phyloP scores from a whole-genome alignment of 2,888 invertebrate genomes.

The Clepsis dumicolana region DNA sequence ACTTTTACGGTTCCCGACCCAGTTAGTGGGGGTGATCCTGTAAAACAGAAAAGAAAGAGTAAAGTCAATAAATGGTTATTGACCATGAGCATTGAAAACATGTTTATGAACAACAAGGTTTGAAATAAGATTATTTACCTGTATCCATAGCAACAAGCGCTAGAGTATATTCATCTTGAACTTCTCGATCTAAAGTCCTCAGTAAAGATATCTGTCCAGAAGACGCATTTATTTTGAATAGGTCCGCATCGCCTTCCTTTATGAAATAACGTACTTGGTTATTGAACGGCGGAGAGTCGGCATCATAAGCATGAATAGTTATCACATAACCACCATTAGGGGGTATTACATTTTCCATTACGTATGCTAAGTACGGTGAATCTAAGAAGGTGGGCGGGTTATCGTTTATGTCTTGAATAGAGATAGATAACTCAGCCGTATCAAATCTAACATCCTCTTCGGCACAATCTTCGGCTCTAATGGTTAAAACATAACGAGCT shows the following conservation, averaged over 20 bases:
- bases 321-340: constrained; percentile 92
- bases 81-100: too few relatives aligned
- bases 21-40: constrained; percentile 96
- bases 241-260: constrained; percentile 96
- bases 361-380: constrained; percentile 97
- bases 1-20: constrained; percentile 96
- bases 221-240: constrained; percentile 96
- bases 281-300: constrained; percentile 96
- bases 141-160: constrained; percentile 97
- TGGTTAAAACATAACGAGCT: constrained; percentile 92
- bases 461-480: constrained; percentile 96
- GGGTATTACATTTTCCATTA: constrained; percentile 96
- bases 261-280: constrained; percentile 96
- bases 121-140: constrained; percentile 86
- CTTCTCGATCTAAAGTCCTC: constrained; percentile 93
- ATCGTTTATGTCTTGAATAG: constrained; percentile 96
- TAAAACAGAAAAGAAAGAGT: constrained; percentile 61
- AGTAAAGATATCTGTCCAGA: constrained; percentile 96
- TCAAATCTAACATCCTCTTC: constrained; percentile 90
- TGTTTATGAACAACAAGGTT: neutral
- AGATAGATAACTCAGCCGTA: constrained; percentile 93
- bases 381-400: constrained; percentile 97
- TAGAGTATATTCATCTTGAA: constrained; percentile 93
- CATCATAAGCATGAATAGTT: constrained; percentile 95
- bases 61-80: neutral